Conservation (phyloP, 1,140 invertebrate genomes). For the Solenopsis fugax region DNA sequence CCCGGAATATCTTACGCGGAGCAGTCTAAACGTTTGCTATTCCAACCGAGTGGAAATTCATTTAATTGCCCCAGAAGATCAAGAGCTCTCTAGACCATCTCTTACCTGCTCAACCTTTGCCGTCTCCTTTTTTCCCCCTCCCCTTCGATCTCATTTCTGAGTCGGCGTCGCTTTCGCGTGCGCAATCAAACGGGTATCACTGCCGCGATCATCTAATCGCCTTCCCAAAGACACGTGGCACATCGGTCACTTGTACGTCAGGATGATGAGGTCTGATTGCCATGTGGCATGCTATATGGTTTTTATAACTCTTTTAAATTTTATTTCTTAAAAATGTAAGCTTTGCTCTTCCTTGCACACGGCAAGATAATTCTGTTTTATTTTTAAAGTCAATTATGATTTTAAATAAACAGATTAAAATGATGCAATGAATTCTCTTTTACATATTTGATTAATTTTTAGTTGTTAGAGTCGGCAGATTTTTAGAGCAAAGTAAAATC, state of each 20-base stretch:
- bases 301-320: background rate
- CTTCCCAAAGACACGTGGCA: constrained; percentile 3
- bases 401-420: background rate
- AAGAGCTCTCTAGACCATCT: constrained; percentile 68
- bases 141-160: background rate
- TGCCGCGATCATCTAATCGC: constrained; percentile 12
- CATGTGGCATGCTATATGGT: background rate
- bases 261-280: background rate
- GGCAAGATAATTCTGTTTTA: background rate
- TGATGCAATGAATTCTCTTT: background rate
- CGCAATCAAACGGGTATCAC: constrained; percentile 43
- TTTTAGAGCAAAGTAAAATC: background rate
- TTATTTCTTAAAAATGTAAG: background rate
- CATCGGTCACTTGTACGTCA: background rate
- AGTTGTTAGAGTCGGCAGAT: background rate
- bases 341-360: background rate
- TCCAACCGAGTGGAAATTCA: constrained; percentile 78
- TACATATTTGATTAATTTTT: background rate
- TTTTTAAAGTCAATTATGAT: background rate
- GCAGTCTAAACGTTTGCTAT: constrained; percentile 78
- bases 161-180: constrained; percentile 25
- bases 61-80: constrained; percentile 78
- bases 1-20: constrained; percentile 76
- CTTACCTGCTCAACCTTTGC: constrained; percentile 70
- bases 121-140: constrained; percentile 32